These are phyloP conservation scores for Apamea monoglypha DNA, from an alignment of 2,888 invertebrate species.

Conservation along the genomic window DNA sequence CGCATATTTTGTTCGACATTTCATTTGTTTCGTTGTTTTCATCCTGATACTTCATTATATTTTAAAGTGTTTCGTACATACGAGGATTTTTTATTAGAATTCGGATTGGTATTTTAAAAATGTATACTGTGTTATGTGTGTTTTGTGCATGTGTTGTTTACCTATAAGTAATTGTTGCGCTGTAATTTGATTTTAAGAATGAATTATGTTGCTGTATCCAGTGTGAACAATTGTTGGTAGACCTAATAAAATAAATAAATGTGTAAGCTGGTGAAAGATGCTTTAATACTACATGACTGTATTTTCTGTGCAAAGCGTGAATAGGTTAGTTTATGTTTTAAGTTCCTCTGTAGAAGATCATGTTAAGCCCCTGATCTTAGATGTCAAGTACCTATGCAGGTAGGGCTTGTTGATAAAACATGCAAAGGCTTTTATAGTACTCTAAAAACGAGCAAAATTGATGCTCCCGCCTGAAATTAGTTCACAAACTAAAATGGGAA, in stretches of 20 bases:
- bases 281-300: not conserved
- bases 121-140: not conserved
- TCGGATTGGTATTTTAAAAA: conserved; percentile 24
- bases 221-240: too few relatives aligned
- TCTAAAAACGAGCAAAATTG: conserved; percentile 22
- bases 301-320: not conserved
- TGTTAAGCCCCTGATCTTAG: conserved; percentile 25
- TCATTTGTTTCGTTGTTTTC: conserved; percentile 49
- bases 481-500: conserved; percentile 20
- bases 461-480: not conserved
- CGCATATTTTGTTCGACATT: conserved; percentile 56
- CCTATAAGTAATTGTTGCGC: too few relatives aligned
- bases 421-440: conserved; percentile 38
- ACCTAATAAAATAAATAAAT: too few relatives aligned
- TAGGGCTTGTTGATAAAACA: conserved; percentile 29
- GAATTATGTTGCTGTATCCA: too few relatives aligned
- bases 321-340: not conserved
- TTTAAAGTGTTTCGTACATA: conserved; percentile 38
- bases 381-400: conserved; percentile 28
- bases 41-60: conserved; percentile 47
- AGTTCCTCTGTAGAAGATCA: conserved; percentile 18
- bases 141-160: too few relatives aligned
- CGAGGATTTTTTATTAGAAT: conserved; percentile 27
- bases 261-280: not conserved
- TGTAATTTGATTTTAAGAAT: too few relatives aligned